Base-by-base conservation (phyloP, 1,140 invertebrate species). In the Daktulosphaira vitifoliae region DNA sequence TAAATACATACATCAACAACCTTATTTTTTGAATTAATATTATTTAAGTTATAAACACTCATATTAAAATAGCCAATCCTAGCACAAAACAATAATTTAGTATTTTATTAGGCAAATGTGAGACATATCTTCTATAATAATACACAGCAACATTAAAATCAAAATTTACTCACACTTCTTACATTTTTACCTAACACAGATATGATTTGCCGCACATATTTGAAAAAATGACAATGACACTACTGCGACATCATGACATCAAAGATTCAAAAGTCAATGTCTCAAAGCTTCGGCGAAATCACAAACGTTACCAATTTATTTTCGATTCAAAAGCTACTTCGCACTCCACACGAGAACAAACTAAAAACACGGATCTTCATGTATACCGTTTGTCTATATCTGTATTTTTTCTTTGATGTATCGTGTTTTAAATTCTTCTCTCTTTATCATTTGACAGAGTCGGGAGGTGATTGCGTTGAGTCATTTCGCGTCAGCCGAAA, bases 261-360 rank as follows among this genome's bases (percentile, higher is more conserved):
- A 44, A 56, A 56, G 38, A 23, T 42, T 25, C 22, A n/a, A 9
- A 9, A 42, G 53, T 26, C 20, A 38, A 5, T 11, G 29, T 33
- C n/a, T 5, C 29, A 11, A 33, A 9, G 11, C 16, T 6, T 7
- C 15, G 15, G 52, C 8, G 20, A 39, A 54, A n/a, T 59, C 16
- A 33, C 29, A 33, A 33, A 33, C 9, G 9, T 44, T 20, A 16
- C 22, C 54, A 26, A 59, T 59, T 44, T 44, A 44, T 59, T 59
- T 59, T 44, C n/a, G 18, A 59, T 59, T 33, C 25, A 18, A 25
- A 26, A 26, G 11, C 29, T 33, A 33, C 29, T 18, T 20, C 15
- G n/a, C 25, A 18, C 23, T 7, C 22, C 9, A 11, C 6, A 23
- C 23, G 16, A 13, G 18, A 9, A 23, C 8, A 44, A 15, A 33